These are phyloP conservation scores for Agonum fuliginosum DNA, from an alignment of 2,888 invertebrate species.

Conservation along the genomic window DNA sequence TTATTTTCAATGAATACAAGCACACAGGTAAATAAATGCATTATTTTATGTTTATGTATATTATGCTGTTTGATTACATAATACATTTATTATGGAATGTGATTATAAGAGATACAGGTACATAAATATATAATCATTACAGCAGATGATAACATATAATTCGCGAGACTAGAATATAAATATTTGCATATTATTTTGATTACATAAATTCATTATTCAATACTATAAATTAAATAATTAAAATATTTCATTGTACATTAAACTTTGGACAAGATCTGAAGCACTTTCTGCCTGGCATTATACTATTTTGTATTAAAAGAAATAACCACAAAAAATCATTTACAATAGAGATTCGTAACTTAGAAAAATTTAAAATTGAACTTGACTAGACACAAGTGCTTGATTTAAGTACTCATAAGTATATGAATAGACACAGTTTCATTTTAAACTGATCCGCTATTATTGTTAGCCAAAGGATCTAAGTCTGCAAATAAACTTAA, in stretches of 20 bases:
- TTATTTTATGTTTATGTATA: not conserved
- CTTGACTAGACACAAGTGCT: slow-evolving; percentile 20
- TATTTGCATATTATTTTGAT: slow-evolving; percentile 2
- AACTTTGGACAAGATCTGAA: not conserved
- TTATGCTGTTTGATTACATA: too few relatives aligned
- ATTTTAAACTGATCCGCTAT: slow-evolving; percentile 70
- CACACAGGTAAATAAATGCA: not conserved
- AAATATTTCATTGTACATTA: not conserved
- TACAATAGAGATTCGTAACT: slow-evolving; percentile 5
- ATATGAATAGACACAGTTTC: not conserved
- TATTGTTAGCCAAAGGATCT: slow-evolving; percentile 93
- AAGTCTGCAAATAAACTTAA: slow-evolving; percentile 94
- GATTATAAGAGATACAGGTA: slow-evolving; percentile 26
- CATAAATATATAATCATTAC: slow-evolving; percentile 33
- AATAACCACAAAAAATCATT: not conserved
- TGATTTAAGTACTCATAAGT: not conserved
- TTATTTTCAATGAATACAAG: not conserved
- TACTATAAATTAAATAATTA: not conserved
- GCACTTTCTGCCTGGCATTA: not conserved
- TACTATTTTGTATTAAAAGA: slow-evolving; percentile 4
- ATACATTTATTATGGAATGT: slow-evolving; percentile 20
- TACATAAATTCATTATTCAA: not conserved
- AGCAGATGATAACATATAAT: not conserved
- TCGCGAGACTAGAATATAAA: slow-evolving; percentile 4
- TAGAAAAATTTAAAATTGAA: slow-evolving; percentile 24